phyloP scores from a whole-genome alignment of 2,888 invertebrate genomes.

The Tanypteryx hageni region DNA sequence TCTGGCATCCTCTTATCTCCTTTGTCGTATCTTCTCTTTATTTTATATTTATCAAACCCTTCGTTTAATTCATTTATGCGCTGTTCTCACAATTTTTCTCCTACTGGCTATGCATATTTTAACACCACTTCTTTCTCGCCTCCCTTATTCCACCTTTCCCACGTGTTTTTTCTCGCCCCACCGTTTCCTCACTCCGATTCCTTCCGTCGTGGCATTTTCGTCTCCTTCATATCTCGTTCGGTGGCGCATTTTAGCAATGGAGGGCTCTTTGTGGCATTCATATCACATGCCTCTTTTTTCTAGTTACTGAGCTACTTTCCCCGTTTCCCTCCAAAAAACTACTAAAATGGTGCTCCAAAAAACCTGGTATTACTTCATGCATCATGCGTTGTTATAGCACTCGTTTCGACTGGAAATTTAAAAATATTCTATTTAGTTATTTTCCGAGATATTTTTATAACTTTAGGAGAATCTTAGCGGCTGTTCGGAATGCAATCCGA shows the following conservation, averaged over 20 bases:
- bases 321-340: too few relatives aligned
- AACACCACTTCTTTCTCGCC: not conserved
- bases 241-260: not conserved
- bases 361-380: not conserved
- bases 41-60: too few relatives aligned
- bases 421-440: too few relatives aligned
- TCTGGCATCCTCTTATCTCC: not conserved
- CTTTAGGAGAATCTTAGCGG: too few relatives aligned
- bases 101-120: not conserved
- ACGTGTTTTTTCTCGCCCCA: not conserved
- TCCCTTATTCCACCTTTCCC: not conserved
- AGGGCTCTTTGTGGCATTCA: not conserved
- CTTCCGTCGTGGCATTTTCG: not conserved
- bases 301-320: too few relatives aligned
- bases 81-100: not conserved
- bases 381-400: not conserved
- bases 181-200: not conserved
- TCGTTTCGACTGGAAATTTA: too few relatives aligned
- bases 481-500: too few relatives aligned
- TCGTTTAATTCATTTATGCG: not conserved
- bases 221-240: too few relatives aligned
- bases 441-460: too few relatives aligned
- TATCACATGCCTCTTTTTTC: too few relatives aligned
- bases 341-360: too few relatives aligned
- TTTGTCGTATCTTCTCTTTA: not conserved